A percentile compares a stretch with the other conserved stretches of the same genome.
Conservation (phyloP, 2,113 vertebrate species). For the Lycocorax pyrrhopterus region DNA sequence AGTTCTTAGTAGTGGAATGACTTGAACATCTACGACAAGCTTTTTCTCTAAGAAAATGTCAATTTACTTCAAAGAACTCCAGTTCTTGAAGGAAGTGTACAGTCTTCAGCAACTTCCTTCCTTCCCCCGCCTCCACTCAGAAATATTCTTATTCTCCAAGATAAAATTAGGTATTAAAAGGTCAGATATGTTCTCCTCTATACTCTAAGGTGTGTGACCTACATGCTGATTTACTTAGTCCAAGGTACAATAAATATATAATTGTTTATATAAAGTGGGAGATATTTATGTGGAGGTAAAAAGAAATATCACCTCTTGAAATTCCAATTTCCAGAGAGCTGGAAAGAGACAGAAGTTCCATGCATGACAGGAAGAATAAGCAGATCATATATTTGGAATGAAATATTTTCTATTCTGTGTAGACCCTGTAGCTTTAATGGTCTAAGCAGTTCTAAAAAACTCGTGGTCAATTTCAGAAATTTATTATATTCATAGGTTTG, state of each 20-base stretch:
- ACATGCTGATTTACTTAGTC: background rate
- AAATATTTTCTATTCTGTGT: background rate
- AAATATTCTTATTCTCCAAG: background rate
- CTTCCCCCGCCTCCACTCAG: rapidly evolving
- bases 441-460: background rate
- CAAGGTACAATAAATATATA: background rate
- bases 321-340: background rate
- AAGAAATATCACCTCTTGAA: background rate
- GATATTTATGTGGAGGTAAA: background rate
- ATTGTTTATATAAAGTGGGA: background rate
- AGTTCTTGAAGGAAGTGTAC: background rate
- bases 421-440: background rate
- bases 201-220: background rate
- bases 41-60: background rate
- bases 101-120: background rate
- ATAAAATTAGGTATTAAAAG: background rate
- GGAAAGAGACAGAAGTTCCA: background rate
- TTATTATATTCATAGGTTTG: background rate
- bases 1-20: background rate
- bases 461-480: background rate
- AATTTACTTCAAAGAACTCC: background rate
- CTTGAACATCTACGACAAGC: background rate
- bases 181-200: background rate
- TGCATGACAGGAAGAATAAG: background rate
- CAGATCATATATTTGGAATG: background rate